These are phyloP conservation scores for Hermaeophaga mercurialis DNA, from an alignment of 2,888 invertebrate species.

Conservation along the genomic window DNA sequence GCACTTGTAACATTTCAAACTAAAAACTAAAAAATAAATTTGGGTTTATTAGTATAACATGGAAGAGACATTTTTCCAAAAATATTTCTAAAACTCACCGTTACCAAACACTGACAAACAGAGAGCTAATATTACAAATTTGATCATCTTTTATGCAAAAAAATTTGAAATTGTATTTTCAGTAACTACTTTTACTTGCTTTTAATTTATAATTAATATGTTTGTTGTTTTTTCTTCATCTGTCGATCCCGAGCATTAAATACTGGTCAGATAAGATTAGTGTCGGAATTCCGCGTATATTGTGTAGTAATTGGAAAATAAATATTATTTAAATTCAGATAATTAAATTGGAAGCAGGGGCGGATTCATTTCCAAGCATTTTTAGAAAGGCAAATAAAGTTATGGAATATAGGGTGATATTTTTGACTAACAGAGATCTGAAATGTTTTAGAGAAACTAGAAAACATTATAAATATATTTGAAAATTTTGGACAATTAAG, in stretches of 20 bases:
- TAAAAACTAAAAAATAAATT: too few species aligned
- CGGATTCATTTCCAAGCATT: too few species aligned
- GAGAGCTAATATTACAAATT: not conserved
- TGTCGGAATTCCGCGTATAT: not conserved
- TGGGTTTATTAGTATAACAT: too few species aligned
- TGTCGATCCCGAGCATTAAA: not conserved
- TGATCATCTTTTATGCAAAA: not conserved
- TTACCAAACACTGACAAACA: not conserved
- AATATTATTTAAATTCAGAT: slow-evolving; percentile 4
- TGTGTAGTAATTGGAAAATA: not conserved
- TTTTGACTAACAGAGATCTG: too few species aligned
- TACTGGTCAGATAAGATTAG: slow-evolving; percentile 1
- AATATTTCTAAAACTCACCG: too few species aligned
- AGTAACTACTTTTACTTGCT: not conserved
- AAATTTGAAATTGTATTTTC: not conserved
- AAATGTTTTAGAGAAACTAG: too few species aligned
- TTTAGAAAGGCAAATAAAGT: too few species aligned
- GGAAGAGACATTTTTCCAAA: too few species aligned
- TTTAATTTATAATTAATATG: not conserved
- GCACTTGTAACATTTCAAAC: slow-evolving; percentile 5
- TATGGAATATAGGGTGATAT: too few species aligned
- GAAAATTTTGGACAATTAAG: too few species aligned
- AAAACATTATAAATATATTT: too few species aligned
- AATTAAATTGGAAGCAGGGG: too few species aligned
- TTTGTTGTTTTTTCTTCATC: not conserved